Evolutionary conservation across 1,140 invertebrate species (phyloP), one percentile per base, ranked within the genome.

Genomic region (Leptinotarsa lineolata): DNA sequence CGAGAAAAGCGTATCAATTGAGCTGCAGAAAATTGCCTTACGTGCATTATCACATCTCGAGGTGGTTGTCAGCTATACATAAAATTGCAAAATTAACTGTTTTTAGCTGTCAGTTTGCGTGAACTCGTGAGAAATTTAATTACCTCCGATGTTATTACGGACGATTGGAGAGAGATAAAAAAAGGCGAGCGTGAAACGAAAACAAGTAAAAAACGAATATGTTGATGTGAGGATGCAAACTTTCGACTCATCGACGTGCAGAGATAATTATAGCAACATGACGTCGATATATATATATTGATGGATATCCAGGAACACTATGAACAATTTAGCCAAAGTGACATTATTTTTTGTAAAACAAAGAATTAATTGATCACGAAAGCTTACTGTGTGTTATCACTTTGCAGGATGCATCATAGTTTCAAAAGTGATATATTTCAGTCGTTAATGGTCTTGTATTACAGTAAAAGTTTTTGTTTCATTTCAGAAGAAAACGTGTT

Each of bases 61-160:
- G 15, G 15, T 18, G n/a, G 4, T 8, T 54, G 16, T 54, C 48
- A 54, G 48, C 4, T 54, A 54, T 15, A 18, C 48, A 15, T 54
- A 54, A 54, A 54, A 54, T 54, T 18, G 48, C 48, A 54, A 54
- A 54, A 13, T 54, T 15, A 54, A 54, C 48, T 15, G 48, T 54
- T 54, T 54, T 54, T 54, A 54, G 16, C n/a, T 1, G 16, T 54
- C 48, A 54, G 48, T 16, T 16, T 54, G 48, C n/a, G 48, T 54
- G 48, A 54, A 54, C 48, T 54, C 48, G 15, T 54, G 48, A 54
- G 48, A 54, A 54, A 54, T 54, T 54, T 54, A 54, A 54, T 54
- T 54, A 54, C n/a, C 48, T 54, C 16, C 4, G 48, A 54, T 18
- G 48, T 54, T 15, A 54, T 54, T 54, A 54, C 48, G 48, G 48